phyloP scores from a whole-genome alignment of 1,140 invertebrate genomes.

The Pseudomyrmex sp. region DNA sequence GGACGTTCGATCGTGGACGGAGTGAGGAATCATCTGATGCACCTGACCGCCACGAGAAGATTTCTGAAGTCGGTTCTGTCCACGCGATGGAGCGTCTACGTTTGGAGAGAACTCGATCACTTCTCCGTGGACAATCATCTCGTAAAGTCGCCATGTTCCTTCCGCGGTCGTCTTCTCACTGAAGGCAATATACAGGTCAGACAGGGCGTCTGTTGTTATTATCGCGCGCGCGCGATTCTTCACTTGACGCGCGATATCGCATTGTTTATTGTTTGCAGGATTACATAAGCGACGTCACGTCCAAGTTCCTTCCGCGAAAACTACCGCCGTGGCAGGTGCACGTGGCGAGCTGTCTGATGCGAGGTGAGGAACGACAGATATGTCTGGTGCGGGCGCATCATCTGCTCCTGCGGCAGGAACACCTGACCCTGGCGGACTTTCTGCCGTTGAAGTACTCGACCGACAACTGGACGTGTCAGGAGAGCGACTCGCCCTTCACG shows the following conservation, averaged over 20 bases:
- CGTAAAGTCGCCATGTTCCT: conserved; percentile 86
- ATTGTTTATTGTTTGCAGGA: conserved; percentile 85
- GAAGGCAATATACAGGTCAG: conserved; percentile 91
- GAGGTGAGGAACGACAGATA: conserved; percentile 88
- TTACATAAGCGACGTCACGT: conserved; percentile 91
- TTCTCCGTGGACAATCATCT: conserved; percentile 91
- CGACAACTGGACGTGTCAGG: conserved; percentile 80
- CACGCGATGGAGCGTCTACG: conserved; percentile 83
- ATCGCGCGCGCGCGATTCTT: too few relatives aligned
- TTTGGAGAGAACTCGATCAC: conserved; percentile 82
- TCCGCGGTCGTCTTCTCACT: conserved; percentile 88
- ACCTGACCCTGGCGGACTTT: conserved; percentile 90
- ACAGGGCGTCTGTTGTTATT: not conserved
- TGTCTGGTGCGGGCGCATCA: conserved; percentile 92
- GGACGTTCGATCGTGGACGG: conserved; percentile 75
- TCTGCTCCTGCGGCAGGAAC: conserved; percentile 89
- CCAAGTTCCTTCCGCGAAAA: conserved; percentile 89
- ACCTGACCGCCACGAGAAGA: conserved; percentile 75
- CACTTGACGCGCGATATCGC: too few relatives aligned
- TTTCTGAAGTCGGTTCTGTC: conserved; percentile 82
- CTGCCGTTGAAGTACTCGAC: conserved; percentile 87
- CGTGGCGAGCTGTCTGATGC: conserved; percentile 87
- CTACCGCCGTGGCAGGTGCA: conserved; percentile 93
- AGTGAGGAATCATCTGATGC: conserved; percentile 74
- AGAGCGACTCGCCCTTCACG: conserved; percentile 84